Base-by-base conservation (phyloP, 2,888 invertebrate genomes). In the Ptychoptera contaminata region DNA sequence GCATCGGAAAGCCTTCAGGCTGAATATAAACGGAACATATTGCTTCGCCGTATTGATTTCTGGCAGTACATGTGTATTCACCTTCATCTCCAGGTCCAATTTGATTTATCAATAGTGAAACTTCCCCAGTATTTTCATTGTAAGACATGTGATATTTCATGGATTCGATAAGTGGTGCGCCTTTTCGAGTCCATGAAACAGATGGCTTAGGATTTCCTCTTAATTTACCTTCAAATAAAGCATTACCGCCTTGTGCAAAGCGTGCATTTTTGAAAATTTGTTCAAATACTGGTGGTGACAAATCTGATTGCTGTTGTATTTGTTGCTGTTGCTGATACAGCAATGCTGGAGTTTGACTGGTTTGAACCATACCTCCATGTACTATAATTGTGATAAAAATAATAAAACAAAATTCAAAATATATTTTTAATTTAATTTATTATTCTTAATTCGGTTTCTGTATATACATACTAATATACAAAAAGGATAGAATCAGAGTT, bases 1-100 rank as follows among this genome's bases (percentile, higher is more conserved):
- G 79, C 62, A 76, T 73, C 36, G 77, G 76, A 51, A 79, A 75
- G 53, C 87, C 86, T 67, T 92, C 91, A 4, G 91, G 90, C 62
- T 91, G 88, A 54, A 92, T 92, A 64, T 83, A 90, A 43, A 92
- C 91, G 48, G 91, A 91, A 68, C 92, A 93, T 58, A 94, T 88
- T 37, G 94, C 92, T 68, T 94, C 93, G 48, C 98, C 97, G 58
- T 90, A 91, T 61, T 88, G 86, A 68, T 94, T 94, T 55, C 86
- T 81, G 40, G 93, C 93, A 48, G 85, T 87, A 67, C 93, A 92
- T 2, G 91, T 91, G 65, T 94, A 94, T 69, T 94, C 93, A 54
- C 93, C 94, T 64, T 92, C 91, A 66, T 94, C 93, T 43, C 92
- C 93, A 46, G 91, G 90, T 49, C 92, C 92, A 55, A 94, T 90